Evolutionary conservation across 2,888 invertebrate genomes (phyloP).

Genomic region (Meliscaeva auricollis): DNA sequence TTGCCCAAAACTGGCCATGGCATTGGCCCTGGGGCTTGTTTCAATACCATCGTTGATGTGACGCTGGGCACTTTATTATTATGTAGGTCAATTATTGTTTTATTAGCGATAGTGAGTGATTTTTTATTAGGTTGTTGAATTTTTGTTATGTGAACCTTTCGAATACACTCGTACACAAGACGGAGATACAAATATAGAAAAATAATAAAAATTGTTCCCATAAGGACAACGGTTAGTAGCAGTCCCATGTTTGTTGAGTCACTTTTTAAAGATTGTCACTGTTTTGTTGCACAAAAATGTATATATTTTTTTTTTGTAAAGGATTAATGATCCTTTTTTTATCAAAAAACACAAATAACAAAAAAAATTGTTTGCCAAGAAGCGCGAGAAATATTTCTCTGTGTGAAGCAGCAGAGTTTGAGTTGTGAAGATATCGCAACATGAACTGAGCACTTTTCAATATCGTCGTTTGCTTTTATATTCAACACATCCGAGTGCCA

Average conservation of each 20-base stretch:
- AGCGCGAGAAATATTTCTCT: slow-evolving; percentile 29
- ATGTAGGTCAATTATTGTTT: slow-evolving; percentile 44
- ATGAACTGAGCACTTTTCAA: slow-evolving; percentile 70
- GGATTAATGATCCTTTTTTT: slow-evolving; percentile 21
- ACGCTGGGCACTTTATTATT: slow-evolving; percentile 14
- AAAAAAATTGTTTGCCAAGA: slow-evolving; percentile 26
- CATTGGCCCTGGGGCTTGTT: slow-evolving; percentile 87
- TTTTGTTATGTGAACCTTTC: slow-evolving; percentile 77
- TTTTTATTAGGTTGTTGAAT: slow-evolving; percentile 64
- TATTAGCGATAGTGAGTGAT: slow-evolving; percentile 36
- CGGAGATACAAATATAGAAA: slow-evolving; percentile 77
- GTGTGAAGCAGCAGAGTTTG: slow-evolving; percentile 22
- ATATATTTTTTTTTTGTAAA: not conserved
- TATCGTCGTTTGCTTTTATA: slow-evolving; percentile 73
- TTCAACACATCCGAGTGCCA: slow-evolving; percentile 52
- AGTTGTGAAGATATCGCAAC: slow-evolving; percentile 69
- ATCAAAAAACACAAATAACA: slow-evolving; percentile 15
- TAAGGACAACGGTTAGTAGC: slow-evolving; percentile 61
- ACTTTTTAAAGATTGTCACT: not conserved
- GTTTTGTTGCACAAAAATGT: slow-evolving; percentile 5
- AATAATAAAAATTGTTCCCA: slow-evolving; percentile 72
- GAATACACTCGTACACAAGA: slow-evolving; percentile 77
- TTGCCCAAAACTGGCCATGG: slow-evolving; percentile 89
- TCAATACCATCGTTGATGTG: slow-evolving; percentile 66
- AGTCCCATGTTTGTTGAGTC: slow-evolving; percentile 69